Conservation (phyloP, 2,797 vertebrate species). For the Coranthus polyacanthus region DNA sequence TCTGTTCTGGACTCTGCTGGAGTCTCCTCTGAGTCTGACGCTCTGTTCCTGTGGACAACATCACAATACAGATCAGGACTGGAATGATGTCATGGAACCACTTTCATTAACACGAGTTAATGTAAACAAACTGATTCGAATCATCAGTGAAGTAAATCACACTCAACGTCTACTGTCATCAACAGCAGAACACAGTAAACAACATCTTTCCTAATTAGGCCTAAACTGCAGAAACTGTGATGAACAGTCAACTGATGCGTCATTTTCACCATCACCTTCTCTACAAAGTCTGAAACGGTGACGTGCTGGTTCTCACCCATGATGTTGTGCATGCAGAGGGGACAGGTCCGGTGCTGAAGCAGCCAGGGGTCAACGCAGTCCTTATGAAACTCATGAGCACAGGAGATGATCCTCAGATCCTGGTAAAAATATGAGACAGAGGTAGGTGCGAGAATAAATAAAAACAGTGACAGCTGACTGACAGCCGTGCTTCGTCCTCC, state of each 20-base stretch:
- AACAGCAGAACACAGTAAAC: background rate
- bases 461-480: background rate
- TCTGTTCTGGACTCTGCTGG: conserved; percentile 86
- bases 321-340: conserved; percentile 99
- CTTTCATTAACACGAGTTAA: too few relatives aligned
- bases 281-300: conserved; percentile 12
- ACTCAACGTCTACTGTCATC: too few relatives aligned
- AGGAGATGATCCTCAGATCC: conserved; percentile 97
- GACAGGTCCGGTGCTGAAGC: conserved; percentile 94
- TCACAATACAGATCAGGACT: conserved; percentile 11
- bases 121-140: too few relatives aligned
- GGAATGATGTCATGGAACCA: too few relatives aligned
- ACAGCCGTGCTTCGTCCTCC: conserved; percentile 33
- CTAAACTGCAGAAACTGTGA: too few relatives aligned
- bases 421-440: conserved; percentile 53
- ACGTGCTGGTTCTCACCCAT: conserved; percentile 84
- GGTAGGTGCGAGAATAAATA: too few relatives aligned
- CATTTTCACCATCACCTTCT: too few relatives aligned
- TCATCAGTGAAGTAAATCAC: too few relatives aligned
- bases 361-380: conserved; percentile 98
- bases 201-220: too few relatives aligned
- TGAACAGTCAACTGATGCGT: too few relatives aligned
- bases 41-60: conserved; percentile 86
- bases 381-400: conserved; percentile 96
- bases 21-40: conserved; percentile 82